A percentile compares a stretch with the other conserved stretches of the same genome.
Evolutionary conservation across 2,888 invertebrate genomes (phyloP).

Genomic region (Liodrosophila aerea): DNA sequence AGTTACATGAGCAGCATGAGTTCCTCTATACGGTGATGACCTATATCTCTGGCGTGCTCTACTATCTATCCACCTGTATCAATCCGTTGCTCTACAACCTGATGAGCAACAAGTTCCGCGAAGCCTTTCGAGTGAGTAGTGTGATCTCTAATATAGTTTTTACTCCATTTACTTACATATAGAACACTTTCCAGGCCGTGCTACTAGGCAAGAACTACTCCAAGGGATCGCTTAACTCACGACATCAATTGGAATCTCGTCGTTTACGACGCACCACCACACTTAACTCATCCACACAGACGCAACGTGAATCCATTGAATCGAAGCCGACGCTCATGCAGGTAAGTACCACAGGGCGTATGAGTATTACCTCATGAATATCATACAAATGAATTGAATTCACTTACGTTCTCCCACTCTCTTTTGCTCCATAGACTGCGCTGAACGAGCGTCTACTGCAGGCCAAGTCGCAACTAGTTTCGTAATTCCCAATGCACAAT

Average conservation of each 20-base stretch:
- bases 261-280: slow-evolving; percentile 70
- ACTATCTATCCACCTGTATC: slow-evolving; percentile 95
- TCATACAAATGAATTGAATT: neutral
- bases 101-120: slow-evolving; percentile 96
- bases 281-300: slow-evolving; percentile 82
- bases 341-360: slow-evolving; percentile 73
- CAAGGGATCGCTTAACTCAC: slow-evolving; percentile 84
- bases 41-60: slow-evolving; percentile 93
- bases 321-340: slow-evolving; percentile 83
- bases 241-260: slow-evolving; percentile 65
- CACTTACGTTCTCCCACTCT: neutral
- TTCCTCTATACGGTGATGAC: slow-evolving; percentile 82
- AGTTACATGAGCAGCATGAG: slow-evolving; percentile 67
- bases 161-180: neutral
- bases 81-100: slow-evolving; percentile 97
- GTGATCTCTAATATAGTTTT: neutral
- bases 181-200: slow-evolving; percentile 60
- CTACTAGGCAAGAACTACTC: slow-evolving; percentile 75
- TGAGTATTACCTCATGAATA: slow-evolving; percentile 25
- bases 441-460: slow-evolving; percentile 71
- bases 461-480: slow-evolving; percentile 51
- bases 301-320: slow-evolving; percentile 84
- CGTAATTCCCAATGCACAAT: slow-evolving; percentile 46
- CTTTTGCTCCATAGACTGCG: slow-evolving; percentile 74
- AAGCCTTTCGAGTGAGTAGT: slow-evolving; percentile 91